These are phyloP conservation scores for Pygmarrhopalites habei DNA, from an alignment of 1,140 invertebrate species.

Conservation along the genomic window DNA sequence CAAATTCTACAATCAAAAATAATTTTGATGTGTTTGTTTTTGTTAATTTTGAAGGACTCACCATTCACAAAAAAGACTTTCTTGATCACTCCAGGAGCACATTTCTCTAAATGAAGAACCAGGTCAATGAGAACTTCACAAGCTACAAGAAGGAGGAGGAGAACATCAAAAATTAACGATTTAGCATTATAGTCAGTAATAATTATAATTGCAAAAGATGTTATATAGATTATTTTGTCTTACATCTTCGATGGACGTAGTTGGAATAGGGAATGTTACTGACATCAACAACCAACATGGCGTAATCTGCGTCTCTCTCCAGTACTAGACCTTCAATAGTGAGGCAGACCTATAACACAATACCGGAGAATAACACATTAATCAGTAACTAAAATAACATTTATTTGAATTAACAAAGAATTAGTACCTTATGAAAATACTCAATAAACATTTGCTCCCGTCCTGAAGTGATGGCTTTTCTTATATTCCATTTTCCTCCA, in stretches of 20 bases:
- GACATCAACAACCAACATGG: background rate
- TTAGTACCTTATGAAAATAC: background rate
- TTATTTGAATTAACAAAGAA: too few species aligned
- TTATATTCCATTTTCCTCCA: constrained; percentile 1
- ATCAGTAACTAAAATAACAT: too few species aligned
- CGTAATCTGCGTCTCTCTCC: constrained; percentile 1
- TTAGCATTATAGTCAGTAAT: background rate
- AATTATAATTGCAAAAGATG: background rate
- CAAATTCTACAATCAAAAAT: too few species aligned
- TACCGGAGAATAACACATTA: too few species aligned
- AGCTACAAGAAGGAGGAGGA: background rate
- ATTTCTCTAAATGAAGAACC: background rate
- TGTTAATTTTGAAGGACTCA: too few species aligned
- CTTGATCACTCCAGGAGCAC: background rate
- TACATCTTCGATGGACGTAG: constrained; percentile 2
- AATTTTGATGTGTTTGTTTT: too few species aligned
- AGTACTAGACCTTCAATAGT: background rate
- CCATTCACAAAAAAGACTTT: constrained; percentile 11
- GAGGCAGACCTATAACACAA: too few species aligned
- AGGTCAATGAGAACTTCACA: background rate
- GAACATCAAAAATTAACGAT: background rate
- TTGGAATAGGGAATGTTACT: background rate
- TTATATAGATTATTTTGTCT: background rate
- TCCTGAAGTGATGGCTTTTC: background rate
- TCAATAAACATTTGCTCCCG: constrained; percentile 7